phyloP scores from a whole-genome alignment of 2,888 invertebrate genomes.

The Cheilosia soror region DNA sequence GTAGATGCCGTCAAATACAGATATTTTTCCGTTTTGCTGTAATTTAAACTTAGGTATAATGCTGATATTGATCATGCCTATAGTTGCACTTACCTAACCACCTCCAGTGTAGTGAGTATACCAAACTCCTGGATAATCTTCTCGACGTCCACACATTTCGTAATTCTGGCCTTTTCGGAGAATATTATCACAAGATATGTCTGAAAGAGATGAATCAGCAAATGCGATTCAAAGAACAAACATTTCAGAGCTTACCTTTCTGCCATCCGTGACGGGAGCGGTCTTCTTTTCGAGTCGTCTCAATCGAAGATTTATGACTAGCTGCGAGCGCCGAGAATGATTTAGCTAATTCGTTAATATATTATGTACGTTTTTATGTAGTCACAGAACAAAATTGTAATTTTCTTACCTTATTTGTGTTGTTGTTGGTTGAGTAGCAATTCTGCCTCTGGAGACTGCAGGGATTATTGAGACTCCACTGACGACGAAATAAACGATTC shows the following conservation, averaged over 20 bases:
- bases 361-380: background rate
- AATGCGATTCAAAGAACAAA: background rate
- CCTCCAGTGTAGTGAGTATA: conserved; percentile 81
- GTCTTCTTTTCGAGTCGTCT: conserved; percentile 77
- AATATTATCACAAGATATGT: conserved; percentile 82
- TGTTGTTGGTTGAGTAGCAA: background rate
- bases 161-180: conserved; percentile 81
- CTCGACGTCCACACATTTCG: conserved; percentile 82
- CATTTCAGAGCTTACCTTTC: conserved; percentile 33
- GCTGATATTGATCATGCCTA: background rate
- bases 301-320: conserved; percentile 42
- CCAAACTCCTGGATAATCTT: conserved; percentile 82
- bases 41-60: background rate
- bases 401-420: background rate
- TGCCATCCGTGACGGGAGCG: conserved; percentile 41
- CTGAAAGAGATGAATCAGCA: conserved; percentile 73
- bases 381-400: background rate
- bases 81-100: conserved; percentile 78
- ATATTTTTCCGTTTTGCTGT: conserved; percentile 82
- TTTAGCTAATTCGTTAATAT: background rate
- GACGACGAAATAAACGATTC: conserved; percentile 82
- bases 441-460: conserved; percentile 10
- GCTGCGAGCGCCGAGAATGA: background rate
- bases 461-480: conserved; percentile 79
- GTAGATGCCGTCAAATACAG: conserved; percentile 86